Percentiles rank a stretch among this genome's conserved stretches.
Evolutionary conservation across 2,797 vertebrate species (phyloP).

Genomic region (Enteromius mattozi): DNA sequence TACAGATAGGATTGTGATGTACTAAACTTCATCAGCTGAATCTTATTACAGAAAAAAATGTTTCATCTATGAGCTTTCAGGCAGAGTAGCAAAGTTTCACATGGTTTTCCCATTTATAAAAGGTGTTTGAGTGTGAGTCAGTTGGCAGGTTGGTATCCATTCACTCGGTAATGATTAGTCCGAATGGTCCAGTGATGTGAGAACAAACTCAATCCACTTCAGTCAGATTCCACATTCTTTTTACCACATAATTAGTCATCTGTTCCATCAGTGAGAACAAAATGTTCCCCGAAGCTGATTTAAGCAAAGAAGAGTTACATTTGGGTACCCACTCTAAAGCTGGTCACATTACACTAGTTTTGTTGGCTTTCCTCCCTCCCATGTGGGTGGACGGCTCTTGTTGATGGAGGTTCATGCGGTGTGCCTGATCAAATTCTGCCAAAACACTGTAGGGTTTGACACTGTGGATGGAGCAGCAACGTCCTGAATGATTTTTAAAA

Average conservation of each 20-base stretch:
- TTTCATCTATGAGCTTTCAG: background rate
- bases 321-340: background rate
- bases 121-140: slow-evolving; percentile 50
- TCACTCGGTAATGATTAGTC: slow-evolving; percentile 59
- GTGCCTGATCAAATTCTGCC: slow-evolving; percentile 24
- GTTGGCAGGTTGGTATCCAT: slow-evolving; percentile 35
- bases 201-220: slow-evolving; percentile 65
- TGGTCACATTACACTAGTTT: slow-evolving; percentile 19
- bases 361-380: background rate
- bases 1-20: background rate
- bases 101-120: slow-evolving; percentile 40
- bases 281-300: slow-evolving; percentile 14
- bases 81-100: slow-evolving; percentile 11
- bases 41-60: background rate
- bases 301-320: background rate
- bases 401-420: slow-evolving; percentile 66
- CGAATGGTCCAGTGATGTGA: slow-evolving; percentile 56
- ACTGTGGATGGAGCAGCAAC: background rate
- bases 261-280: slow-evolving; percentile 42
- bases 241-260: slow-evolving; percentile 61
- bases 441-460: slow-evolving; percentile 30
- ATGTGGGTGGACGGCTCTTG: slow-evolving; percentile 68
- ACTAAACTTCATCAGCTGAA: background rate
- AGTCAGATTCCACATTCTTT: slow-evolving; percentile 54
- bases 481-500: slow-evolving; percentile 31